Evolutionary conservation across 2,888 invertebrate species (phyloP).

Genomic region (Nomada fucata): DNA sequence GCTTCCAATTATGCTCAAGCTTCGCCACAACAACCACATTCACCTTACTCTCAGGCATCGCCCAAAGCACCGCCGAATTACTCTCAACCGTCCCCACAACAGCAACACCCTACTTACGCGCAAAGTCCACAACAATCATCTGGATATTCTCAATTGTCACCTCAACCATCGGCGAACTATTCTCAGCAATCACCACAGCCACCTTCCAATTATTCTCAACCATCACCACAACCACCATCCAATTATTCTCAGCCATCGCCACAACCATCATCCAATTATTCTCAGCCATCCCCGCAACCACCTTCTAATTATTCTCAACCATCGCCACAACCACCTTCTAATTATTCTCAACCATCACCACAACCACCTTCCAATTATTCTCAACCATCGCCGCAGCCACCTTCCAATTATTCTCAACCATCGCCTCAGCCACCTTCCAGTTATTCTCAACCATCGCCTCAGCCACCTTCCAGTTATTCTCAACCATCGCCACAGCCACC

Average conservation of each 20-base stretch:
- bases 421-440: conserved; percentile 78
- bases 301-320: conserved; percentile 81
- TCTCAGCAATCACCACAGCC: conserved; percentile 80
- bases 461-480: conserved; percentile 82
- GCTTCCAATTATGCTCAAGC: conserved; percentile 80
- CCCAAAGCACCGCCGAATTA: conserved; percentile 84
- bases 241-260: conserved; percentile 81
- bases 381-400: conserved; percentile 67
- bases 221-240: conserved; percentile 74
- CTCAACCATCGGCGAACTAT: conserved; percentile 73
- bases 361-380: conserved; percentile 72
- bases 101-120: conserved; percentile 70
- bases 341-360: conserved; percentile 81
- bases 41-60: conserved; percentile 71
- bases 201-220: conserved; percentile 64
- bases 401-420: conserved; percentile 65
- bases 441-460: conserved; percentile 79
- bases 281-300: conserved; percentile 73
- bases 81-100: conserved; percentile 80
- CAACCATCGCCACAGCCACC: conserved; percentile 71
- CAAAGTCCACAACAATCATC: conserved; percentile 82
- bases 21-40: conserved; percentile 76
- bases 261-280: conserved; percentile 81
- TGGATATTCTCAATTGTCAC: conserved; percentile 76
- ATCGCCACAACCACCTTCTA: conserved; percentile 75